Evolutionary conservation across 2,797 vertebrate genomes (phyloP), one percentile per base, ranked within the genome.

Genomic region (Prunella strophiata): DNA sequence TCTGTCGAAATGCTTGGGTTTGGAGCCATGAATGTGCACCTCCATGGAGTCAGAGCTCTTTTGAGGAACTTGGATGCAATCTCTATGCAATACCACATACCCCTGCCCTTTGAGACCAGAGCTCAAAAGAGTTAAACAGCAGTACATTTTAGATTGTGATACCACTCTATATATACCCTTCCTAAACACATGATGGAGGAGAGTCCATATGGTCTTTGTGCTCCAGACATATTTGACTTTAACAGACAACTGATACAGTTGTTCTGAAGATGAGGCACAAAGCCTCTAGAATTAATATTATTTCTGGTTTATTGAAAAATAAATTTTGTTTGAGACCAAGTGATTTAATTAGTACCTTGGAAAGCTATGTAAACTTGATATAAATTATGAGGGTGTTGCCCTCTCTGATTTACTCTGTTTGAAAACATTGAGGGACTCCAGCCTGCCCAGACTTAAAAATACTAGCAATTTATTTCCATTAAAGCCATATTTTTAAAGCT

Each of bases 371-470:
- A 92, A 88, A 91, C 86, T 57, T 73, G 14, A 52, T 89, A 66
- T 74, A 75, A 79, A 88, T 94, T 96, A 93, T 92, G 89, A 50
- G 83, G 80, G 55, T 90, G 79, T 71, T 95, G 50, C 61, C 79
- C 93, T 94, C 43, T 95, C 75, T 96, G 88, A 95, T 86, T 92
- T 93, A 93, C 66, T 91, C 74, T 96, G 89, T 93, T 89, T 94
- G 65, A 93, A 97, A 96, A 93, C 76, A 82, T 13, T 94, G 85
- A 95, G 73, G 70, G 74, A 72, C 89, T 89, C 86, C 66, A 94
- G 93, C 47, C 67, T 70, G 83, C 63, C 59, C 89, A 29, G 54
- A 61, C 74, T 63, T 95, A 80, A 80, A 97, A 94, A 94, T 90
- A 80, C 36, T 82, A 92, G 61, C 62, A 66, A 66, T 75, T 79